phyloP scores from a whole-genome alignment of 2,797 vertebrate species.

The Alauda arvensis region DNA sequence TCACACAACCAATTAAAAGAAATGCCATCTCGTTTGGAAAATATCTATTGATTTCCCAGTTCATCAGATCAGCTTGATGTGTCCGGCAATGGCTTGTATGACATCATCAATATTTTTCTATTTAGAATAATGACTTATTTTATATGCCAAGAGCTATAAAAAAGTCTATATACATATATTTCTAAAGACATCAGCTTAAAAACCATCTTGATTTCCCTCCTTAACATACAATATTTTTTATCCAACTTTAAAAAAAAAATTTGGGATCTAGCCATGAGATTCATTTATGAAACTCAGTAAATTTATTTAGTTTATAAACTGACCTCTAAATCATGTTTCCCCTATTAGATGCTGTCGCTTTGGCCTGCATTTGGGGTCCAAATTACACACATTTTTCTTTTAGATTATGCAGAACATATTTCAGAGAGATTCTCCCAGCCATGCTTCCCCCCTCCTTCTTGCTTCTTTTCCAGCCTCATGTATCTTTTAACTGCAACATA shows the following conservation, averaged over 20 bases:
- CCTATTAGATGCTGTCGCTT: slow-evolving; percentile 65
- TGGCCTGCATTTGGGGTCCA: slow-evolving; percentile 66
- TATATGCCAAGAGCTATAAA: slow-evolving; percentile 75
- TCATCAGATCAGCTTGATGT: slow-evolving; percentile 75
- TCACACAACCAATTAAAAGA: slow-evolving; percentile 76
- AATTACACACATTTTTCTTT: slow-evolving; percentile 71
- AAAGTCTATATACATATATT: slow-evolving; percentile 72
- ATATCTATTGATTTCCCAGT: slow-evolving; percentile 76
- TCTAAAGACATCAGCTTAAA: slow-evolving; percentile 66
- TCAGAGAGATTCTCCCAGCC: slow-evolving; percentile 44
- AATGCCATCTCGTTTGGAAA: slow-evolving; percentile 76
- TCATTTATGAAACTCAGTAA: slow-evolving; percentile 74
- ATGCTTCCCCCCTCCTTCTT: not conserved
- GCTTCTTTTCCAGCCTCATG: slow-evolving; percentile 19
- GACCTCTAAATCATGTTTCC: slow-evolving; percentile 72
- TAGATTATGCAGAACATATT: slow-evolving; percentile 66
- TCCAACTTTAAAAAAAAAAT: slow-evolving; percentile 62
- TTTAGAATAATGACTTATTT: slow-evolving; percentile 80
- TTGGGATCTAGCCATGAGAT: slow-evolving; percentile 67
- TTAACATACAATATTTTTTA: slow-evolving; percentile 71
- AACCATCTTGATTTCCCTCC: slow-evolving; percentile 64
- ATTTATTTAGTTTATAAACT: slow-evolving; percentile 72
- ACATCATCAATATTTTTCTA: slow-evolving; percentile 81
- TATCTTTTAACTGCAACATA: slow-evolving; percentile 37
- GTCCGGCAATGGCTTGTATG: slow-evolving; percentile 71